A percentile compares a stretch with the other conserved stretches of the same genome.
These are phyloP conservation scores for Griposia aprilina DNA, from an alignment of 2,888 invertebrate species.

Conservation along the genomic window DNA sequence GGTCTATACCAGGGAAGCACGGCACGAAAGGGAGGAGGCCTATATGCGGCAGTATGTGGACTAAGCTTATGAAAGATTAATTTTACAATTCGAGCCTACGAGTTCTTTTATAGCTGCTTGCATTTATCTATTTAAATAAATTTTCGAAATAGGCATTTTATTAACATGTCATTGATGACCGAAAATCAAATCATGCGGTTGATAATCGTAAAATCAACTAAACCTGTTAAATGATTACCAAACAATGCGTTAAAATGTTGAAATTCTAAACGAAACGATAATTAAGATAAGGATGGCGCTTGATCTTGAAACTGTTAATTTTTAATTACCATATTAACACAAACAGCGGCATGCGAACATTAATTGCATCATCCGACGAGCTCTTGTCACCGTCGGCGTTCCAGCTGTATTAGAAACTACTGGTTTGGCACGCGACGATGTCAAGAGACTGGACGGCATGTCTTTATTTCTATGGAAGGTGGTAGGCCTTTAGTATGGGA, in stretches of 20 bases:
- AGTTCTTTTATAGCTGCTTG: neutral
- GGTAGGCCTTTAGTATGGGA: too few species aligned
- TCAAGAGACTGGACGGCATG: too few species aligned
- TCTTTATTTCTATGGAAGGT: too few species aligned
- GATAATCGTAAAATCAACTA: neutral
- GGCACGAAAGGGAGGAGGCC: neutral
- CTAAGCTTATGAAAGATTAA: neutral
- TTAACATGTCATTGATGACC: neutral
- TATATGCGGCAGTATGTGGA: too few species aligned
- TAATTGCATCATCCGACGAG: too few species aligned
- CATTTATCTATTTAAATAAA: neutral
- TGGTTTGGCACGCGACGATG: too few species aligned
- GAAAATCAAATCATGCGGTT: neutral
- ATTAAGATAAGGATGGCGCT: slow-evolving; percentile 15
- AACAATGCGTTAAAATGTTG: slow-evolving; percentile 5
- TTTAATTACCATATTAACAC: neutral
- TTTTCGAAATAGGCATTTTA: slow-evolving; percentile 3
- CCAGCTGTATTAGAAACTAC: too few species aligned
- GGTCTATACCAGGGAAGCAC: neutral
- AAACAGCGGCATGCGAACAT: too few species aligned
- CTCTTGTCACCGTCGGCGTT: too few species aligned
- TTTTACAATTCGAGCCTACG: neutral
- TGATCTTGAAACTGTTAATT: slow-evolving; percentile 1
- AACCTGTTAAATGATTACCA: neutral
- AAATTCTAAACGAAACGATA: neutral